Evolutionary conservation across 1,140 invertebrate species (phyloP).

Genomic region (Drosophila rhopaloa): DNA sequence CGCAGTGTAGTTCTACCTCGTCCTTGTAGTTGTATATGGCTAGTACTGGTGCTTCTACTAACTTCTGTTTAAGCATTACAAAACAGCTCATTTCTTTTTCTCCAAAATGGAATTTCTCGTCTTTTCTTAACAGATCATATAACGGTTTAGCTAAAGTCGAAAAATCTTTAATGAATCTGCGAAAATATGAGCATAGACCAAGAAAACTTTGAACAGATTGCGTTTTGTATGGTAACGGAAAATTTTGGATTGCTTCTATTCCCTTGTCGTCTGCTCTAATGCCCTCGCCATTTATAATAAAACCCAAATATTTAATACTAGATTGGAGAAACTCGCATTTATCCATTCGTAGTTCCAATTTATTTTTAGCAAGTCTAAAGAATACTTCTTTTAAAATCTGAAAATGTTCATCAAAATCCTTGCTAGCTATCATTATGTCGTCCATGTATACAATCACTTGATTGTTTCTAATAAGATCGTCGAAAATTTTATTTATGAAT

Average conservation of each 20-base stretch:
- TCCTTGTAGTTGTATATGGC: neutral
- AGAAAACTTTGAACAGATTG: neutral
- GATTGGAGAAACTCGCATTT: constrained; percentile 12
- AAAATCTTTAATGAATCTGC: no score
- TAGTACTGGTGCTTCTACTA: neutral
- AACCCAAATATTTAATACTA: constrained; percentile 4
- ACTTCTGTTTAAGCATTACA: neutral
- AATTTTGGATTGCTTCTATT: neutral
- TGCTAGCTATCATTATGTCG: constrained; percentile 7
- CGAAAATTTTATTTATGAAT: constrained; percentile 4
- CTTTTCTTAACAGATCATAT: constrained; percentile 3
- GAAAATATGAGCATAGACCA: neutral
- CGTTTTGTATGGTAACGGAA: neutral
- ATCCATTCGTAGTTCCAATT: neutral
- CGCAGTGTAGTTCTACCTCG: neutral
- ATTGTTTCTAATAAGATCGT: neutral
- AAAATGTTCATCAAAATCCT: constrained; percentile 3
- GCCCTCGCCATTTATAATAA: constrained; percentile 3
- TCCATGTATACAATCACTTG: constrained; percentile 20
- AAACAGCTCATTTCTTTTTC: neutral
- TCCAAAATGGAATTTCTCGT: neutral
- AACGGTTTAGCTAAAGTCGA: neutral
- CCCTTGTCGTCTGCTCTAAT: constrained; percentile 1
- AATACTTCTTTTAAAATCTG: neutral
- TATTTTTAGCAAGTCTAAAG: constrained; percentile 1